These are phyloP conservation scores for Columbina picui DNA, from an alignment of 2,113 vertebrate genomes.

Conservation along the genomic window DNA sequence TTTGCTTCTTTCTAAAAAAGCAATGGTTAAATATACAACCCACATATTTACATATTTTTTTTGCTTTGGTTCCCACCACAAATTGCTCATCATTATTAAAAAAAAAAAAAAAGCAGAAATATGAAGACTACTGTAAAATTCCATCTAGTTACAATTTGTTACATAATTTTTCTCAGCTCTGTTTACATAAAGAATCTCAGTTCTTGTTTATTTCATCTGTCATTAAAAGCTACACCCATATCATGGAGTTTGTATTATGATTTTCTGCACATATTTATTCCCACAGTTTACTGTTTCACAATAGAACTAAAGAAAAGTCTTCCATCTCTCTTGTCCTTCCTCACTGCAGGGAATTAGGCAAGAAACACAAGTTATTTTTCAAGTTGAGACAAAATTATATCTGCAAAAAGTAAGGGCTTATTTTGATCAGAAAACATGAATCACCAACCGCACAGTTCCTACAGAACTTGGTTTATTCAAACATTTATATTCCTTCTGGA, in stretches of 20 bases:
- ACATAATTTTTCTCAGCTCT: conserved; percentile 1
- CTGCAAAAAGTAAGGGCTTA: neutral
- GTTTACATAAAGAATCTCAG: neutral
- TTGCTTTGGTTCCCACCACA: neutral
- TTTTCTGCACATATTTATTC: conserved; percentile 9
- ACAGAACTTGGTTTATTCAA: neutral
- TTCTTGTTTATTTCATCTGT: conserved; percentile 32
- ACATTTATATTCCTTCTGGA: neutral
- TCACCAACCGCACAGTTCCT: neutral
- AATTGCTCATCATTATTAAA: neutral
- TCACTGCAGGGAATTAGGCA: conserved; percentile 15
- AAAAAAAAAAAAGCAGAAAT: neutral
- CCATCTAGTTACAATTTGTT: neutral
- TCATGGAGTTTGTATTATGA: neutral
- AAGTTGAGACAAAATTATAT: conserved; percentile 14
- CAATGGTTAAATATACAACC: neutral
- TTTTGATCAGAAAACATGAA: neutral
- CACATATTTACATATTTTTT: neutral
- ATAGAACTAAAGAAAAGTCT: neutral
- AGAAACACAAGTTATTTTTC: conserved; percentile 10
- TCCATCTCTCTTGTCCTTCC: neutral
- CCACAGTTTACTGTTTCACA: neutral
- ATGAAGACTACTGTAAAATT: neutral
- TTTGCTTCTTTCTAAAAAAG: neutral
- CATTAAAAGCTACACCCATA: conserved; percentile 15